phyloP scores from a whole-genome alignment of 2,888 invertebrate genomes.

The Zygogramma bicolorata region DNA sequence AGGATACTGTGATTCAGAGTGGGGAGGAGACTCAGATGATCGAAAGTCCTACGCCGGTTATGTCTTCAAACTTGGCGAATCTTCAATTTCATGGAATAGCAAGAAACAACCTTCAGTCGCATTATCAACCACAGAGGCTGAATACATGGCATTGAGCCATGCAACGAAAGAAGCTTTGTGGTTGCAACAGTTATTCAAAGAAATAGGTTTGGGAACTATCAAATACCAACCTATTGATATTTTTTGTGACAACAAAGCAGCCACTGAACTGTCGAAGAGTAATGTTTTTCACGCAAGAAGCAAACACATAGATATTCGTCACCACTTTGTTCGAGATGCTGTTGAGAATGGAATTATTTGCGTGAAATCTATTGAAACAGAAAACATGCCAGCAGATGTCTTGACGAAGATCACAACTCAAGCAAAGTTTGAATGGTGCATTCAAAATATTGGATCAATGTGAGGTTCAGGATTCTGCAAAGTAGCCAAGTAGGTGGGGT shows the following conservation, averaged over 20 bases:
- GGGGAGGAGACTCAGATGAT: too few relatives aligned
- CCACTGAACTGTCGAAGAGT: too few relatives aligned
- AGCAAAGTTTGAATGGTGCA: conserved; percentile 4
- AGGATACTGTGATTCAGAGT: conserved; percentile 19
- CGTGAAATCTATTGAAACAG: background rate
- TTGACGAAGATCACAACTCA: conserved; percentile 5
- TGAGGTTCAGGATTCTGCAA: background rate
- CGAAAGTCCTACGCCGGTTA: conserved; percentile 13
- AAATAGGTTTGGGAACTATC: background rate
- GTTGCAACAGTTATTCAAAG: background rate
- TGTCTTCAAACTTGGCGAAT: background rate
- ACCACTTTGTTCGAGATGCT: conserved; percentile 14
- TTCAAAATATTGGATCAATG: background rate
- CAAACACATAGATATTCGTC: conserved; percentile 19
- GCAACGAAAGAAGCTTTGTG: background rate
- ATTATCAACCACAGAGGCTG: background rate
- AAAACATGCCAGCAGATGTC: conserved; percentile 11
- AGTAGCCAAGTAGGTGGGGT: background rate
- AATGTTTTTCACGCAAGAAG: conserved; percentile 12
- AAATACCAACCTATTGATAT: too few relatives aligned
- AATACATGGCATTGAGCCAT: conserved; percentile 13
- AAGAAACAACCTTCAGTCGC: conserved; percentile 10
- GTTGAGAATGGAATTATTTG: background rate
- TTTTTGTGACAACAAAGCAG: too few relatives aligned
- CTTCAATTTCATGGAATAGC: background rate